Conservation (phyloP, 2,797 vertebrate genomes). For the Darevskia mixta region DNA sequence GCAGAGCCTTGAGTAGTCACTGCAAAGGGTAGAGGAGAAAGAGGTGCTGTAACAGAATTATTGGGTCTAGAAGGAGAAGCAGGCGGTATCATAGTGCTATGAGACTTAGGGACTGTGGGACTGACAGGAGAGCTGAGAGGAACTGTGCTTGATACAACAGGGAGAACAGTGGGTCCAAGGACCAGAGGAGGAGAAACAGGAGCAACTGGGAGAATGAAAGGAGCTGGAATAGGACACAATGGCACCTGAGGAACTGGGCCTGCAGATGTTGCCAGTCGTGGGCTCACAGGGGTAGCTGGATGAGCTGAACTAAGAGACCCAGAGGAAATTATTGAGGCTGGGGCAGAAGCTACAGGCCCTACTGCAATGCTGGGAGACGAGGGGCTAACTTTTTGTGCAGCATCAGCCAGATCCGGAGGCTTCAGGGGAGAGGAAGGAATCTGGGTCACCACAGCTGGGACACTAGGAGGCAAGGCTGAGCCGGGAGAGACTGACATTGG, state of each 20-base stretch:
- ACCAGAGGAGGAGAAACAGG: slow-evolving; percentile 51
- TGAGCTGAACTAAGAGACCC: background rate
- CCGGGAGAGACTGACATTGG: background rate
- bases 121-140: slow-evolving; percentile 68
- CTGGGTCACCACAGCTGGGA: slow-evolving; percentile 4
- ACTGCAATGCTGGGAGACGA: slow-evolving; percentile 50
- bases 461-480: background rate
- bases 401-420: slow-evolving; percentile 26
- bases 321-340: background rate
- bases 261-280: slow-evolving; percentile 49
- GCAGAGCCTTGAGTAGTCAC: background rate
- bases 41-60: background rate
- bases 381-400: slow-evolving; percentile 42
- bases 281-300: background rate
- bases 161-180: slow-evolving; percentile 77
- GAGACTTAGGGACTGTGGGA: slow-evolving; percentile 66
- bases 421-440: slow-evolving; percentile 54
- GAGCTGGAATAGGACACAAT: slow-evolving; percentile 79
- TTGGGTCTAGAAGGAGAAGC: background rate
- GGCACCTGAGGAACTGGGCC: slow-evolving; percentile 67
- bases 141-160: slow-evolving; percentile 76
- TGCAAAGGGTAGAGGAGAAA: background rate
- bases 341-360: slow-evolving; percentile 21
- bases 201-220: slow-evolving; percentile 81
- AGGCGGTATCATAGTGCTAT: background rate